A percentile compares a stretch with the other conserved stretches of the same genome.
These are phyloP conservation scores for Zelostemma sp. DNA, from an alignment of 1,140 invertebrate species.

Conservation along the genomic window DNA sequence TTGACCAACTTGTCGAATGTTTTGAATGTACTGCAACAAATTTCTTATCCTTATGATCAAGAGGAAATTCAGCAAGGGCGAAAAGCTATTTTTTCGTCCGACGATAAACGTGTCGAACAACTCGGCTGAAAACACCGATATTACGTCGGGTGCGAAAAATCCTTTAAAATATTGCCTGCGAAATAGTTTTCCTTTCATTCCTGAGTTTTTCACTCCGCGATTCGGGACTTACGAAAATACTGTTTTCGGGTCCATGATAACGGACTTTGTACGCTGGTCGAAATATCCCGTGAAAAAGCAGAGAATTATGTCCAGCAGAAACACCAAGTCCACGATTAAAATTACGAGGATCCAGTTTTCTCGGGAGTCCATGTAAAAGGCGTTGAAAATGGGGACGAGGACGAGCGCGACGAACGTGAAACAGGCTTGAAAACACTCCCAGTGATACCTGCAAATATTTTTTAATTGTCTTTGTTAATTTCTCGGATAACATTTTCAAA, in stretches of 20 bases:
- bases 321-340: conserved; percentile 13
- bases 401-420: conserved; percentile 23
- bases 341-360: conserved; percentile 14
- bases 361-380: conserved; percentile 21
- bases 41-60: too few relatives aligned
- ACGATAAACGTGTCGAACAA: too few relatives aligned
- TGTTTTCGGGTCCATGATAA: conserved; percentile 49
- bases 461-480: conserved; percentile 3
- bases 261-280: conserved; percentile 44
- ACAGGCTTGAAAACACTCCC: conserved; percentile 53
- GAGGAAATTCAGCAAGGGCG: too few relatives aligned
- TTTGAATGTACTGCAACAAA: too few relatives aligned
- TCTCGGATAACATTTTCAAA: not conserved
- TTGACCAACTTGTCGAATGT: too few relatives aligned
- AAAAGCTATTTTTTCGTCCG: too few relatives aligned
- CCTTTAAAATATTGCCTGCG: too few relatives aligned
- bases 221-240: conserved; percentile 49
- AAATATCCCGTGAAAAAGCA: conserved; percentile 61
- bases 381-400: conserved; percentile 25
- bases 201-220: too few relatives aligned
- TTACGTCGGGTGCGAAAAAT: too few relatives aligned
- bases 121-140: too few relatives aligned
- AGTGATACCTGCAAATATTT: conserved; percentile 45
- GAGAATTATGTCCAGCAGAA: conserved; percentile 19
- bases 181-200: too few relatives aligned